phyloP scores from a whole-genome alignment of 2,888 invertebrate genomes.

The Plebejus anna region DNA sequence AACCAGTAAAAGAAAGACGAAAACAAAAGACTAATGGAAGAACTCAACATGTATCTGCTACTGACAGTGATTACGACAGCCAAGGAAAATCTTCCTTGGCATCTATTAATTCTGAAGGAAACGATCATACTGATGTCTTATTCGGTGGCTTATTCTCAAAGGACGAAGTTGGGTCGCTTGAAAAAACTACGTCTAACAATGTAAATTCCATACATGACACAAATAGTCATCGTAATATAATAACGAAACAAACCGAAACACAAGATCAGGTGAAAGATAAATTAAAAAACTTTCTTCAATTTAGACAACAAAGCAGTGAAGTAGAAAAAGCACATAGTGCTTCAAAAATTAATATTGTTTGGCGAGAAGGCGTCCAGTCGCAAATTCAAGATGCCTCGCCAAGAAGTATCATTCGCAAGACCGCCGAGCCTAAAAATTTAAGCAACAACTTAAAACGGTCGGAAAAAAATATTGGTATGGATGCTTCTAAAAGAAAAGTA shows the following conservation, averaged over 20 bases:
- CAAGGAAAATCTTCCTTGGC: slow-evolving; percentile 54
- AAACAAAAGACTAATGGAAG: slow-evolving; percentile 34
- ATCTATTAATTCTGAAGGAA: slow-evolving; percentile 48
- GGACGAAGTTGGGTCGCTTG: slow-evolving; percentile 58
- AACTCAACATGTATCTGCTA: slow-evolving; percentile 37
- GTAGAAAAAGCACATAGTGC: slow-evolving; percentile 25
- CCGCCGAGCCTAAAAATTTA: neutral
- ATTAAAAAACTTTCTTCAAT: slow-evolving; percentile 56
- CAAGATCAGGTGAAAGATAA: slow-evolving; percentile 51
- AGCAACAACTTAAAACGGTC: slow-evolving; percentile 2
- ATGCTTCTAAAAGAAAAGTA: neutral
- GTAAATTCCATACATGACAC: neutral
- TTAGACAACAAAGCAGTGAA: slow-evolving; percentile 48
- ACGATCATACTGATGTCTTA: slow-evolving; percentile 48
- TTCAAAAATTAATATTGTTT: neutral
- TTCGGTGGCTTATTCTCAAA: slow-evolving; percentile 60
- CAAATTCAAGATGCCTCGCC: neutral
- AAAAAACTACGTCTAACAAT: slow-evolving; percentile 38
- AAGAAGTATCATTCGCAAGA: neutral
- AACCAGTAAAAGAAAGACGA: slow-evolving; percentile 31
- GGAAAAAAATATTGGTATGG: neutral
- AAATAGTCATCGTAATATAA: neutral
- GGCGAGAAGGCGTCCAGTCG: neutral
- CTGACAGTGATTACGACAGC: slow-evolving; percentile 55
- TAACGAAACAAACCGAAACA: neutral